phyloP scores from a whole-genome alignment of 2,888 invertebrate genomes.

The Chalcosyrphus nemorum region DNA sequence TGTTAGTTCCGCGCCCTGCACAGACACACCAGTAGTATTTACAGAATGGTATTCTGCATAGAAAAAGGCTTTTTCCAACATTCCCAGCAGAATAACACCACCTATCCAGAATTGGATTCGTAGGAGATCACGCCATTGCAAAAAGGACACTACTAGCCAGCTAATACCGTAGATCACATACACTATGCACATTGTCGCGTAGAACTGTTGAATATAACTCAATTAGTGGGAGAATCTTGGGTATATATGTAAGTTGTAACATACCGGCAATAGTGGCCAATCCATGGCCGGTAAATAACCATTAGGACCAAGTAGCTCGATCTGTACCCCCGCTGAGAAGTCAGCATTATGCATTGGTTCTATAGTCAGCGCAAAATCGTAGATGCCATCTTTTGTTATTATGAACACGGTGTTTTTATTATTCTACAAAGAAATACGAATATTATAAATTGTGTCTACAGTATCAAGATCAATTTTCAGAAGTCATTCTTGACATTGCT shows the following conservation, averaged over 20 bases:
- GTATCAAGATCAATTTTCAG: no score
- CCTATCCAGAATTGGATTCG: constrained; percentile 98
- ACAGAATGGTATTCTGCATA: constrained; percentile 93
- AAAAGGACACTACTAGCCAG: constrained; percentile 92
- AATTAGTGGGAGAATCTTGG: neutral
- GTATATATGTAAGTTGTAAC: no score
- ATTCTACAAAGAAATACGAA: constrained; percentile 74
- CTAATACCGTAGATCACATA: constrained; percentile 91
- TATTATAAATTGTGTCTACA: no score
- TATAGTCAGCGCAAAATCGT: constrained; percentile 85
- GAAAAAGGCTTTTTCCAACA: constrained; percentile 94
- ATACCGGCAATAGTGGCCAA: constrained; percentile 92
- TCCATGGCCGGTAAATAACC: constrained; percentile 95
- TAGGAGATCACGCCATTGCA: constrained; percentile 95
- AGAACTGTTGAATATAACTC: constrained; percentile 85
- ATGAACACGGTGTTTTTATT: constrained; percentile 83
- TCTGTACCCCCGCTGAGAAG: constrained; percentile 85
- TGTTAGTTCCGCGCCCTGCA: constrained; percentile 88
- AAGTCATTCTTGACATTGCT: no score
- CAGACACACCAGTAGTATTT: constrained; percentile 86
- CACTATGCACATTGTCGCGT: constrained; percentile 93
- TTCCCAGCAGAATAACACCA: constrained; percentile 92
- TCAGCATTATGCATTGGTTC: constrained; percentile 79
- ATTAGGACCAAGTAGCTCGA: constrained; percentile 89
- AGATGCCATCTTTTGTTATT: constrained; percentile 88